Conservation (phyloP, 2,113 vertebrate genomes). For the Neolamprologus longior region DNA sequence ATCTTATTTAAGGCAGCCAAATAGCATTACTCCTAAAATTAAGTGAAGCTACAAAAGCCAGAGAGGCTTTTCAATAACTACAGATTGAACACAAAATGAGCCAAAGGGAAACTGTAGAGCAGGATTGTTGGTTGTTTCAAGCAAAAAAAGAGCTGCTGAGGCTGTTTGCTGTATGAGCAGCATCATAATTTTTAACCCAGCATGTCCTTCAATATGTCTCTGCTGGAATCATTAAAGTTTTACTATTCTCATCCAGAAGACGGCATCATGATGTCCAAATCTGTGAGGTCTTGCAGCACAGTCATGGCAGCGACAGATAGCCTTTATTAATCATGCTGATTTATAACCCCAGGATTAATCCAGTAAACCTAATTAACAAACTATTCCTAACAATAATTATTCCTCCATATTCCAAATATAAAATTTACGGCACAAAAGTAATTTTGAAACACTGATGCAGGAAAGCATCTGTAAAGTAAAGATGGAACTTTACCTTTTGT, state of each 20-base stretch:
- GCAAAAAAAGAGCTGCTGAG: not conserved
- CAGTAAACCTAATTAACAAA: not conserved
- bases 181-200: not conserved
- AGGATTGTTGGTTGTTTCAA: not conserved
- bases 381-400: not conserved
- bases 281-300: not conserved
- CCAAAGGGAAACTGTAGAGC: not conserved
- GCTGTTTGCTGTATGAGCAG: not conserved
- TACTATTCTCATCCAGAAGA: not conserved
- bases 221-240: conserved; percentile 16
- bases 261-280: not conserved
- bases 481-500: conserved; percentile 79
- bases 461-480: not conserved
- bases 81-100: not conserved
- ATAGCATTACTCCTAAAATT: not conserved
- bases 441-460: not conserved
- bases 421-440: not conserved
- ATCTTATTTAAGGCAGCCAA: not conserved
- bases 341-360: not conserved
- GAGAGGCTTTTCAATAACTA: not conserved
- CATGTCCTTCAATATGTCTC: not conserved
- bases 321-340: not conserved
- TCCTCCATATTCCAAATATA: not conserved
- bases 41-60: not conserved
- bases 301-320: not conserved